Percentiles rank a stretch among this genome's conserved stretches.
phyloP scores from a whole-genome alignment of 2,113 vertebrate species.

The Sapayoa aenigma region DNA sequence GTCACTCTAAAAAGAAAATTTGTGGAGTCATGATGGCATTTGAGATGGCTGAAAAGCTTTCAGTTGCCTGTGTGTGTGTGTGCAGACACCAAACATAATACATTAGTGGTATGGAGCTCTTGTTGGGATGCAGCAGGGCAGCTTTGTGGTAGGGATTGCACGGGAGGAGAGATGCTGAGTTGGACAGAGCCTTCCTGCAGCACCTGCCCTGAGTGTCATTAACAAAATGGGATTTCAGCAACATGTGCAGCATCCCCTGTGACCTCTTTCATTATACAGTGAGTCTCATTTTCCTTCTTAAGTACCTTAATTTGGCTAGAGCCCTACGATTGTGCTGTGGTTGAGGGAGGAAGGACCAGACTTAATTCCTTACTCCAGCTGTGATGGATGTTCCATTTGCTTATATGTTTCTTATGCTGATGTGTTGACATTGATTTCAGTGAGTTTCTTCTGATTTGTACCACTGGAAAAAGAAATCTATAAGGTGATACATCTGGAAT shows the following conservation, averaged over 20 bases:
- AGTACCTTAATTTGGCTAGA: background rate
- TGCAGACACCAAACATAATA: accelerated
- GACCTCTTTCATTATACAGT: background rate
- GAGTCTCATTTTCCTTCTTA: background rate
- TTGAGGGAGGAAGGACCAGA: background rate
- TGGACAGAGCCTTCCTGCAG: background rate
- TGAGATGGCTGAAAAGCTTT: background rate
- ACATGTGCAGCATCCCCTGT: background rate
- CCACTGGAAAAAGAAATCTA: background rate
- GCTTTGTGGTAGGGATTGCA: background rate
- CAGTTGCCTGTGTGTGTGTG: background rate
- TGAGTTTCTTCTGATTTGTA: background rate
- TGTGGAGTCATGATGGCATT: background rate
- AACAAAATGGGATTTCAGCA: background rate
- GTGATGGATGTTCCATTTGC: background rate
- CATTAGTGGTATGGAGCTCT: background rate
- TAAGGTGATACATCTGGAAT: background rate
- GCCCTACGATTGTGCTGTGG: background rate
- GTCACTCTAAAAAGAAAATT: background rate
- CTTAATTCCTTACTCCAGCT: background rate
- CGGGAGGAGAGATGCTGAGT: background rate
- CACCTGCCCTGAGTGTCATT: background rate
- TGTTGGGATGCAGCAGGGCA: background rate
- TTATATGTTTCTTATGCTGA: background rate
- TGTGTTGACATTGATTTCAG: accelerated